These are phyloP conservation scores for Dromococcyx pavoninus DNA, from an alignment of 2,797 vertebrate species.

Conservation along the genomic window DNA sequence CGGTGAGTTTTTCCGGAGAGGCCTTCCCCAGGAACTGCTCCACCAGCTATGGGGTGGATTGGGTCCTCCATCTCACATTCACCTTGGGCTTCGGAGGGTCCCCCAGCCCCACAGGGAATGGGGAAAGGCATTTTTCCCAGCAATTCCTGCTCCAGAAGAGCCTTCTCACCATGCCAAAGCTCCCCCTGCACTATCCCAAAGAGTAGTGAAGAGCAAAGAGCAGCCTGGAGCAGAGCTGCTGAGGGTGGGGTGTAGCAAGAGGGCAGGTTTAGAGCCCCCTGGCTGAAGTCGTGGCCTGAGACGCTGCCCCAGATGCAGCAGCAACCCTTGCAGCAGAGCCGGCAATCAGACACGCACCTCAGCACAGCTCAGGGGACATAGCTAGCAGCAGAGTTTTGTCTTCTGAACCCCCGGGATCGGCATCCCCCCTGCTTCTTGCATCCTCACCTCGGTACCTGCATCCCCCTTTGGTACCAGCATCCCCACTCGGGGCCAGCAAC, in stretches of 20 bases:
- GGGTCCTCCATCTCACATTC: rapidly evolving
- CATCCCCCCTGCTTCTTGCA: not conserved
- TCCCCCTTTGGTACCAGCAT: not conserved
- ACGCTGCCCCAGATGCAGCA: not conserved
- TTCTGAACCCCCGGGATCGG: too few relatives aligned
- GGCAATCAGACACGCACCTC: too few relatives aligned
- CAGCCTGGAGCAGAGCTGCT: not conserved
- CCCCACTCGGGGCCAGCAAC: not conserved
- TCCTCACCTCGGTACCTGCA: not conserved
- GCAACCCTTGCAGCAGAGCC: not conserved
- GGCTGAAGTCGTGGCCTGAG: not conserved
- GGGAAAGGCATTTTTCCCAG: not conserved
- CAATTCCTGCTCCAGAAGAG: not conserved
- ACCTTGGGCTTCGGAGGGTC: not conserved
- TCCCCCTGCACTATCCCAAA: too few relatives aligned
- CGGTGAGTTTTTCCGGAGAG: not conserved
- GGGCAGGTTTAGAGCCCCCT: not conserved
- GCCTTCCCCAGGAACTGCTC: not conserved
- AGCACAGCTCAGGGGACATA: not conserved
- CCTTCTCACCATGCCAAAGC: not conserved
- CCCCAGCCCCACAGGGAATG: not conserved
- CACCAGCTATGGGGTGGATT: not conserved
- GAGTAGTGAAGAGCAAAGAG: too few relatives aligned
- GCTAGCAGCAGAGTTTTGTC: not conserved
- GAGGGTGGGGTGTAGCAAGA: not conserved